phyloP scores from a whole-genome alignment of 1,140 invertebrate genomes.

The Ceratosolen solmsi region DNA sequence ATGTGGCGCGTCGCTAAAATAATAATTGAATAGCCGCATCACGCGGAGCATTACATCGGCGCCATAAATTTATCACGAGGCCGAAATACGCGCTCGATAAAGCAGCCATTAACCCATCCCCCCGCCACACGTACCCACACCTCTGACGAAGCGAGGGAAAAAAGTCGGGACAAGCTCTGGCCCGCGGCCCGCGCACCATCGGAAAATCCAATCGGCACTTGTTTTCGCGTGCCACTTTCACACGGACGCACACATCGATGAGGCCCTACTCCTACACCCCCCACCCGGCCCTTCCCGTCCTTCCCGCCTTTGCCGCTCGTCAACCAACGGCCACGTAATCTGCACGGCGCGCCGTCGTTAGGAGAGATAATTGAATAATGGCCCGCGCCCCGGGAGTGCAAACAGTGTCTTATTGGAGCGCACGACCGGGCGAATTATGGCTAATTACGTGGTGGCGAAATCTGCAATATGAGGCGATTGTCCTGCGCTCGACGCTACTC shows the following conservation, averaged over 20 bases:
- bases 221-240: constrained; percentile 14
- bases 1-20: background rate
- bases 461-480: background rate
- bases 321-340: too few species aligned
- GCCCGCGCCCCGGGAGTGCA: background rate
- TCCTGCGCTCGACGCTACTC: background rate
- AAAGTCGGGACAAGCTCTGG: background rate
- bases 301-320: too few species aligned
- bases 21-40: background rate
- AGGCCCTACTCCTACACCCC: too few species aligned
- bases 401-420: constrained; percentile 2
- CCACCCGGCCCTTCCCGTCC: too few species aligned
- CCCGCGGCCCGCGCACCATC: background rate
- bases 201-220: constrained; percentile 1
- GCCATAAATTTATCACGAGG: background rate
- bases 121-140: too few species aligned
- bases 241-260: background rate
- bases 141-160: background rate
- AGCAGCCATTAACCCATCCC: background rate
- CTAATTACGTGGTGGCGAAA: constrained; percentile 6
- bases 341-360: constrained; percentile 1
- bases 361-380: constrained; percentile 39
- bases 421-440: constrained; percentile 11
- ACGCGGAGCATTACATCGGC: background rate
- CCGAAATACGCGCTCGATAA: background rate